Base-by-base conservation (phyloP, 1,140 invertebrate species). In the Drosophila lacteicornis region DNA sequence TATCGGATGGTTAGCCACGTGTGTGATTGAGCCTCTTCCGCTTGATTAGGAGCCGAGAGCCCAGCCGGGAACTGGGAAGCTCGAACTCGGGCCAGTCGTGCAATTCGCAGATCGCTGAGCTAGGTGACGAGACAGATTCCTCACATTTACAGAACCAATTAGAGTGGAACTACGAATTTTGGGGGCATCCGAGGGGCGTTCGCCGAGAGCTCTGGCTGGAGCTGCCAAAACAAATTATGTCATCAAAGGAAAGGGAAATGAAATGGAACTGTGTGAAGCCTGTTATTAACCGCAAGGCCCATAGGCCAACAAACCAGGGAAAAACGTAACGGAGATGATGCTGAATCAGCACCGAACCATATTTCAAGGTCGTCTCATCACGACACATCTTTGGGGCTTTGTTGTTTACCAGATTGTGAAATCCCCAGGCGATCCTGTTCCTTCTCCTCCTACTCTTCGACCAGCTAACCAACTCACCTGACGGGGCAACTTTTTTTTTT, bases 91-190 rank as follows among this genome's bases (percentile, higher is more conserved):
- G 8, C 25, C 47, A 17, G 36, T 71, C 43, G 66, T 57, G 47
- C 43, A 67, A 78, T 77, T 86, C 65, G 51, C 63, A 22, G 53
- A 25, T 19, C 40, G 15, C 9, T 9, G 5, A 22, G 12, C 19
- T 25, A 11, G 30, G 71, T 78, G 80, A 77, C 59, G 75, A 83
- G 66, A 73, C 46, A 51, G 67, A 42, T 77, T 40, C 11, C 36
- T 50, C 30, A 19, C 49, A 45, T 87, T 84, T 87, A 88, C 80
- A 87, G 68, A 88, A 87, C 30, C 62, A 87, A 75, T 87, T 87
- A 87, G 84, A 82, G 70, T 47, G 55, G 27, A 47, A 55, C 55
- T 74, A 43, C 62, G 60, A 74, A 67, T 65, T 56, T 56, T 66
- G 46, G 40, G 11, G 42, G 40, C 30, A 22, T 47, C 38, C 19